Evolutionary conservation across 2,797 vertebrate genomes (phyloP).

Genomic region (Peromyscus attwateri): DNA sequence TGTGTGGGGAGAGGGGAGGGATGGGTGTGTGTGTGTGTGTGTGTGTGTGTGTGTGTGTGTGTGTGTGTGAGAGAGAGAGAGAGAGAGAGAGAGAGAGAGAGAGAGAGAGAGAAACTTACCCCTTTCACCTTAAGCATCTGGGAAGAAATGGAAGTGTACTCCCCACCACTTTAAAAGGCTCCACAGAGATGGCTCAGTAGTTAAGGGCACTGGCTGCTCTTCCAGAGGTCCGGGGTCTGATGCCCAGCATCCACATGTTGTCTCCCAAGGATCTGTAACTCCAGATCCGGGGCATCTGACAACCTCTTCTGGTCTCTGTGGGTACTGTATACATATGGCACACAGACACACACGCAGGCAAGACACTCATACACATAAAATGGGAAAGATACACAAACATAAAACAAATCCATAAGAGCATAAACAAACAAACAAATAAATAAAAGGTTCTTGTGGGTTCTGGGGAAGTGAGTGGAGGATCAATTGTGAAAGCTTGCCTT

Average conservation of each 20-base stretch:
- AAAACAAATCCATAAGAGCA: neutral
- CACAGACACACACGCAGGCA: neutral
- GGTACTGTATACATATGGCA: too few species aligned
- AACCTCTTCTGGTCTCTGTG: neutral
- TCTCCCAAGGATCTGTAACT: neutral
- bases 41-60: constrained; percentile 5
- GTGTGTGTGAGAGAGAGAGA: neutral
- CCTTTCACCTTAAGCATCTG: neutral
- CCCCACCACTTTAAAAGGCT: neutral
- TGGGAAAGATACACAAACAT: neutral
- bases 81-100: too few species aligned
- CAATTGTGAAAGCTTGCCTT: neutral
- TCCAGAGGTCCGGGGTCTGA: neutral
- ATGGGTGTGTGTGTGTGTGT: neutral
- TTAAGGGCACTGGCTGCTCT: neutral
- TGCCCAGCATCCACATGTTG: neutral
- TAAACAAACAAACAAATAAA: neutral
- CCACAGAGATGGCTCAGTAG: neutral
- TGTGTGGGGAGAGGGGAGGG: neutral
- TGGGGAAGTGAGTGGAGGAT: neutral
- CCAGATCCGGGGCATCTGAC: neutral
- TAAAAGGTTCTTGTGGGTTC: neutral
- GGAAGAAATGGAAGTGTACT: neutral
- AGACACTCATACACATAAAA: neutral
- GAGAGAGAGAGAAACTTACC: too few species aligned